Evolutionary conservation across 2,797 vertebrate genomes (phyloP), one percentile per base, ranked within the genome.

Genomic region (Paratrypauchen microcephalus): DNA sequence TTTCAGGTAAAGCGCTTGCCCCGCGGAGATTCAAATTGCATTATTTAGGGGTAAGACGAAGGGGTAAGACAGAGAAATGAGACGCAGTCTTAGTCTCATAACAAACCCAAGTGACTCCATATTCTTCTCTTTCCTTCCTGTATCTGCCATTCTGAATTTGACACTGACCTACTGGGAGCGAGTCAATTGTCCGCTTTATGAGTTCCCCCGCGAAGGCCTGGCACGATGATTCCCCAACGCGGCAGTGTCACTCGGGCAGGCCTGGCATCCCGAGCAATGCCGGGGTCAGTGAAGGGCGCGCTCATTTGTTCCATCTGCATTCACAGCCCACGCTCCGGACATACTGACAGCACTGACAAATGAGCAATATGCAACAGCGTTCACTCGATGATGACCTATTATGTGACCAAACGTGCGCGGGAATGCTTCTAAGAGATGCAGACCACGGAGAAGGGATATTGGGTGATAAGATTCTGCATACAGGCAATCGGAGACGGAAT

Each of bases 171-270:
- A 83, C 83, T 80, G 86, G 83, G 76, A 90, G 86, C 74, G 80
- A 86, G 87, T 91, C 89, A 87, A 91, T 90, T 86, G 88, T 83
- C 84, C 79, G 82, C 79, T 90, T 90, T 87, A 91, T 91, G 87
- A 89, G 90, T 88, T 86, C 88, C 85, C 85, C 86, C 0, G 59
- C 41, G 45, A 87, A 75, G 77, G 70, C 41, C 58, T 54, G 82
- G 82, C 73, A 71, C 88, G 90, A 90, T 87, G 88, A 91, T 90
- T 91, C 89, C 87, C 88, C 77, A 76, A 70, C 85, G 81, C 18
- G 79, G 86, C 87, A 76, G 87, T 74, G 80, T 86, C 69, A 60
- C 76, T 61, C 82, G 83, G 32, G 32, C 7, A 36, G 32, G 84
- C 62, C 77, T 76, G 79, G 83, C 78, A 71, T 86, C 81, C 76